These are phyloP conservation scores for Corbicula japonica DNA, from an alignment of 2,888 invertebrate genomes.

Conservation along the genomic window DNA sequence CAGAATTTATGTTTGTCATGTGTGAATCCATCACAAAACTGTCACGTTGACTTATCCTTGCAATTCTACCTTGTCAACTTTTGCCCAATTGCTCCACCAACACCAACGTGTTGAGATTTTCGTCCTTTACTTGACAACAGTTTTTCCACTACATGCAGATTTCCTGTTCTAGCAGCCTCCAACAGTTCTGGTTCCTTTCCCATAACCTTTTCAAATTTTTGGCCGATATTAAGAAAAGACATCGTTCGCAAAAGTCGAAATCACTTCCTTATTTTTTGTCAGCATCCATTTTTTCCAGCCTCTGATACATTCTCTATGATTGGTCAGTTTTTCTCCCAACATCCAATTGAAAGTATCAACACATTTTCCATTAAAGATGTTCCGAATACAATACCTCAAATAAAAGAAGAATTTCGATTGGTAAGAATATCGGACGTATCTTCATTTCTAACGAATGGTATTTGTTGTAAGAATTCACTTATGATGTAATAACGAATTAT, in stretches of 20 bases:
- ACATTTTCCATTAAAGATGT: constrained; percentile 12
- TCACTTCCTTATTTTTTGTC: constrained; percentile 65
- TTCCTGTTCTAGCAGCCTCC: constrained; percentile 97
- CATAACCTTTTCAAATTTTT: constrained; percentile 88
- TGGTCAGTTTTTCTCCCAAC: constrained; percentile 27
- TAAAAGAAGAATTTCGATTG: constrained; percentile 38
- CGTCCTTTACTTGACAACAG: constrained; percentile 89
- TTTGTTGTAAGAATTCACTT: constrained; percentile 26
- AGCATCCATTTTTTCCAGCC: constrained; percentile 58
- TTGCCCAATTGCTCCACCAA: constrained; percentile 63
- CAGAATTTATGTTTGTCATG: too few species aligned
- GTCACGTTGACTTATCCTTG: too few species aligned
- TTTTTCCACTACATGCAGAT: constrained; percentile 95
- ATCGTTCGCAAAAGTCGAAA: constrained; percentile 33
- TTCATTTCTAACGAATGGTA: constrained; percentile 62
- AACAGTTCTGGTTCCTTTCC: constrained; percentile 98
- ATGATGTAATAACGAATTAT: constrained; percentile 58
- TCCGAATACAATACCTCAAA: constrained; percentile 22
- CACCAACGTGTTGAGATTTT: constrained; percentile 50
- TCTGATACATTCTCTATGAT: constrained; percentile 36
- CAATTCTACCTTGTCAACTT: constrained; percentile 63
- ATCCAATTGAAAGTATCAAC: constrained; percentile 46
- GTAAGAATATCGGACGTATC: constrained; percentile 36
- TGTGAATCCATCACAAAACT: too few species aligned
- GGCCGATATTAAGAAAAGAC: constrained; percentile 61